Conservation (phyloP, 2,888 invertebrate species). For the Dryobota labecula region DNA sequence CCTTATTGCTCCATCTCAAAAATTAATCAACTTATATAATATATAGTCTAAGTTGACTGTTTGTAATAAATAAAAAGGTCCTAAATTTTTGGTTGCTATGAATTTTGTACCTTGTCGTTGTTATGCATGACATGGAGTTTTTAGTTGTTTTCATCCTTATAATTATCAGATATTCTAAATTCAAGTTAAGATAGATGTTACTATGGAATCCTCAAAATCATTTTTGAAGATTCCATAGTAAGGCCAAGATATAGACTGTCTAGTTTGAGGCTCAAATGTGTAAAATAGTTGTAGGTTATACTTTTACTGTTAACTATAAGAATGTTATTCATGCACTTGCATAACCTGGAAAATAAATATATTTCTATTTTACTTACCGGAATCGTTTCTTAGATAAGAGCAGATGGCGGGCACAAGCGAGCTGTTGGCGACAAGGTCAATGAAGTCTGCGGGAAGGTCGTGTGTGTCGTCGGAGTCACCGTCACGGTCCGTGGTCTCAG, state of each 20-base stretch:
- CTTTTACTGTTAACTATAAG: background rate
- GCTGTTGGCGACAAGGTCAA: conserved; percentile 94
- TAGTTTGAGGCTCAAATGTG: background rate
- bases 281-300: background rate
- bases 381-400: conserved; percentile 98
- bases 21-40: no score
- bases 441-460: conserved; percentile 93
- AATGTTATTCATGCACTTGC: background rate
- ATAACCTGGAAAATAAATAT: background rate
- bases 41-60: no score
- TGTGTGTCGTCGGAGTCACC: conserved; percentile 76
- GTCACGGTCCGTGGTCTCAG: conserved; percentile 78
- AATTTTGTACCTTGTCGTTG: background rate
- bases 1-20: no score
- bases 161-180: background rate
- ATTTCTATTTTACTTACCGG: conserved; percentile 78
- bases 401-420: conserved; percentile 96
- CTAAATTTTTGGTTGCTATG: background rate
- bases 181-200: background rate
- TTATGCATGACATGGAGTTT: background rate
- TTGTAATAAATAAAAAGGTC: no score
- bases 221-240: no score
- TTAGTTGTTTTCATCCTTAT: no score
- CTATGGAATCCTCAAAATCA: background rate
- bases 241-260: background rate